Evolutionary conservation across 2,888 invertebrate genomes (phyloP), one percentile per base, ranked within the genome.

Genomic region (Parnassius smintheus): DNA sequence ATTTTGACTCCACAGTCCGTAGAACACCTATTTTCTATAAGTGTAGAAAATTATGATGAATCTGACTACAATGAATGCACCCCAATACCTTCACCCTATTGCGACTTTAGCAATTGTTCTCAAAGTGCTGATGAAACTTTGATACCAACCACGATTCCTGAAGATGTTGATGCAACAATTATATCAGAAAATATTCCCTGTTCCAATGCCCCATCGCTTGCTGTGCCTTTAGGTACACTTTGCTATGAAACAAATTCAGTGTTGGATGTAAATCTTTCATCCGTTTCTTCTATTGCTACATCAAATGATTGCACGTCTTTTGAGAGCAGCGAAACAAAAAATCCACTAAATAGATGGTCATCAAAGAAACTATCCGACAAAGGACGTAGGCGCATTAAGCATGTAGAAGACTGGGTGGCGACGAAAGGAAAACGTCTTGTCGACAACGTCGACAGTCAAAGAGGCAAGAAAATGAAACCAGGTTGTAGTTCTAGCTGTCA

Each of bases 31-130:
- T n/a, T n/a, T n/a, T n/a, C n/a, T n/a, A n/a, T n/a, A n/a, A n/a
- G n/a, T n/a, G n/a, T n/a, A n/a, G 46, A 46, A 46, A 46, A 46
- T 46, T 46, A n/a, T n/a, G n/a, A 12, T 46, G 46, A 46, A 46
- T 46, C 10, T 46, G 46, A 22, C 22, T 22, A 12, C 12, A 46
- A 46, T 46, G 46, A 46, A 46, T 12, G 12, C 12, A 46, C 46
- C 12, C 46, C 46, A 46, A 46, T 46, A 2, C 46, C 46, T 46
- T 46, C 12, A 46, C 46, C 10, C 12, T 46, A 46, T 46, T 46
- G 12, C 2, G 10, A 10, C 46, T 46, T 46, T 46, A 46, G 12
- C 12, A 12, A 46, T 46, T 46, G 46, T 12, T 46, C 46, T 46
- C 12, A 46, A 11, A 46, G 12, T 12, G 11, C 10, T 46, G 46